Conservation (phyloP, 2,113 vertebrate species). For the Synodontis membranacea region DNA sequence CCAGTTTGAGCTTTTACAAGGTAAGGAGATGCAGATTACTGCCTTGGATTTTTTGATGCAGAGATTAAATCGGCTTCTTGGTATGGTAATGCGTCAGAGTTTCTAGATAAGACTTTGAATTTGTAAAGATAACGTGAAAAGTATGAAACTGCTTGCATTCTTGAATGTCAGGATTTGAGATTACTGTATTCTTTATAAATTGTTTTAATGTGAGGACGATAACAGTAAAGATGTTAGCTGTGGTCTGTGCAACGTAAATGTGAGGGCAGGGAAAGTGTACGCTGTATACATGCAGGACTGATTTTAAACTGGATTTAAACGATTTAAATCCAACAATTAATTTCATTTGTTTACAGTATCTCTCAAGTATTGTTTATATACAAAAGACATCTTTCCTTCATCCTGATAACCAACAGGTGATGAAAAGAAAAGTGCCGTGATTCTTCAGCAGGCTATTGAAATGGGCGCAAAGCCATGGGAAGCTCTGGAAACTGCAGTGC, state of each 20-base stretch:
- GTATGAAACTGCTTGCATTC: background rate
- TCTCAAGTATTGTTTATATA: background rate
- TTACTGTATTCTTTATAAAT: background rate
- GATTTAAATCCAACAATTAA: background rate
- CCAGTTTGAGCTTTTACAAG: constrained; percentile 88
- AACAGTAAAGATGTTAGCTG: background rate
- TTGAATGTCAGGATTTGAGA: background rate
- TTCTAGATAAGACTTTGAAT: background rate
- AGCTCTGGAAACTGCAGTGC: constrained; percentile 79
- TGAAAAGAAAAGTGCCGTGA: constrained; percentile 79
- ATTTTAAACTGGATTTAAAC: background rate
- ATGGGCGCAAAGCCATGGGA: constrained; percentile 81
- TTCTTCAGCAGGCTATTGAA: constrained; percentile 87
- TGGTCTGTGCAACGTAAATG: background rate
- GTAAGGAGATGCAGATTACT: constrained; percentile 60
- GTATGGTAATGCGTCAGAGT: too few species aligned
- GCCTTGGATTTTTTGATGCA: background rate
- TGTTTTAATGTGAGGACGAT: background rate
- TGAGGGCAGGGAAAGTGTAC: background rate
- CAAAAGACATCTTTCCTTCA: background rate
- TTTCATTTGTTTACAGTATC: background rate
- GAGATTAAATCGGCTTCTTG: background rate
- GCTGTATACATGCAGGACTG: background rate
- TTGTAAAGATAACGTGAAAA: background rate
- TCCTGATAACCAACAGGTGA: constrained; percentile 74